Percentiles rank a stretch among this genome's conserved stretches.
Conservation (phyloP, 2,888 invertebrate genomes). For the Lepetodrilus schrolli region DNA sequence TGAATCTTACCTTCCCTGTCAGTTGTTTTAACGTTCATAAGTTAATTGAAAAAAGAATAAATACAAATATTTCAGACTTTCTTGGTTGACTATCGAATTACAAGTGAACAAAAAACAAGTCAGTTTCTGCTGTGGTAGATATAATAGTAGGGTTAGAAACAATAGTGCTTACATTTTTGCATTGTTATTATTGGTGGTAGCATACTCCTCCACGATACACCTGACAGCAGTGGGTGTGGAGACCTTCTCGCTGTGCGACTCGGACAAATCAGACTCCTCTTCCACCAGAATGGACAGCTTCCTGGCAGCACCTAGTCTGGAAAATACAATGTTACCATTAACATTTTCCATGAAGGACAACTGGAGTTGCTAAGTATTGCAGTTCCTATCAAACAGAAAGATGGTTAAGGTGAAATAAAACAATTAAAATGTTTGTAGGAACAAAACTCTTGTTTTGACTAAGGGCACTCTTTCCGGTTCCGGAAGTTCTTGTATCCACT, state of each 20-base stretch:
- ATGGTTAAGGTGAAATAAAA: background rate
- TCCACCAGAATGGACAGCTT: slow-evolving; percentile 18
- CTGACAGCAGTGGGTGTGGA: background rate
- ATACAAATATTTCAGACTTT: too few species aligned
- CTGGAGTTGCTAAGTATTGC: background rate
- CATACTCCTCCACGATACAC: background rate
- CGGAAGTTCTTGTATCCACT: too few species aligned
- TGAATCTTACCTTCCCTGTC: too few species aligned
- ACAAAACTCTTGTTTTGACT: background rate
- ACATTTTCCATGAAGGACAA: background rate
- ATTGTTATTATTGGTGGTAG: background rate
- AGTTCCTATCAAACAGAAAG: background rate
- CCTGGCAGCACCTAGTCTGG: background rate
- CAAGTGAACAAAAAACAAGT: too few species aligned
- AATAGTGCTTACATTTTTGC: too few species aligned
- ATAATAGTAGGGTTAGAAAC: too few species aligned
- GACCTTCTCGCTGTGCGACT: background rate
- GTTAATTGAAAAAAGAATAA: too few species aligned
- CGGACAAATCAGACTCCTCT: background rate
- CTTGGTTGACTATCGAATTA: too few species aligned
- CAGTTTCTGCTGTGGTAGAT: too few species aligned
- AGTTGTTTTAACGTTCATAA: too few species aligned
- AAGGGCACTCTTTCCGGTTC: background rate
- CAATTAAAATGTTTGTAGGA: background rate
- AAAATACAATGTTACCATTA: background rate